These are phyloP conservation scores for Syrista parreyssii DNA, from an alignment of 2,888 invertebrate species.

Conservation along the genomic window DNA sequence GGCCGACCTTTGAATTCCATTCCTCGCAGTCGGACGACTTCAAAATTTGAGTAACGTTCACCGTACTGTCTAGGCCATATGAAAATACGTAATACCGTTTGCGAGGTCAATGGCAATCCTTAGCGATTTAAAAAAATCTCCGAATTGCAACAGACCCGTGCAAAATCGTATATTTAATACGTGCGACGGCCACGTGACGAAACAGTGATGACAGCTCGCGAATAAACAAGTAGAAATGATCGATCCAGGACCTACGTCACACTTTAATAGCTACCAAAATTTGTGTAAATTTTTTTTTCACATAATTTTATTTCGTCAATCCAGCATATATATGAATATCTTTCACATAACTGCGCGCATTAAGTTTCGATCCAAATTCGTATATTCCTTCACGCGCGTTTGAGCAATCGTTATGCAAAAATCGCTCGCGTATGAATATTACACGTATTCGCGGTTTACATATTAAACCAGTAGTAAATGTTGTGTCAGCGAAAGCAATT, in stretches of 20 bases:
- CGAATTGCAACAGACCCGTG: not conserved
- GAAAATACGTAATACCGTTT: not conserved
- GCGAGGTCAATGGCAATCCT: not conserved
- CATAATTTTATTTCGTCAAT: not conserved
- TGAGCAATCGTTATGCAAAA: not conserved
- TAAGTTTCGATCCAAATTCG: not conserved
- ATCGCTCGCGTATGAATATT: not conserved
- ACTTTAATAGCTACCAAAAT: not conserved
- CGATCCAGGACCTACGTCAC: not conserved
- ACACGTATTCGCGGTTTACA: not conserved
- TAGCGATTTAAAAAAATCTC: not conserved
- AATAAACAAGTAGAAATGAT: not conserved
- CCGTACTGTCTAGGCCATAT: not conserved
- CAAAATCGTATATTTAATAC: not conserved
- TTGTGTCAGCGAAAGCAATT: not conserved
- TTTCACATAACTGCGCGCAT: not conserved
- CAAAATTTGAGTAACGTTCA: not conserved
- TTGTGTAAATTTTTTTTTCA: not conserved
- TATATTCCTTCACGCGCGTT: not conserved
- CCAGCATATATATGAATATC: not conserved
- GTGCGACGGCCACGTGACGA: too few relatives aligned
- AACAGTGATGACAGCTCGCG: not conserved
- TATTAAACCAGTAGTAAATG: not conserved
- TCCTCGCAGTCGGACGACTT: not conserved
- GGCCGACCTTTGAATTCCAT: slow-evolving; percentile 36